Conservation (phyloP, 2,797 vertebrate species). For the Macrochelys suwanniensis region DNA sequence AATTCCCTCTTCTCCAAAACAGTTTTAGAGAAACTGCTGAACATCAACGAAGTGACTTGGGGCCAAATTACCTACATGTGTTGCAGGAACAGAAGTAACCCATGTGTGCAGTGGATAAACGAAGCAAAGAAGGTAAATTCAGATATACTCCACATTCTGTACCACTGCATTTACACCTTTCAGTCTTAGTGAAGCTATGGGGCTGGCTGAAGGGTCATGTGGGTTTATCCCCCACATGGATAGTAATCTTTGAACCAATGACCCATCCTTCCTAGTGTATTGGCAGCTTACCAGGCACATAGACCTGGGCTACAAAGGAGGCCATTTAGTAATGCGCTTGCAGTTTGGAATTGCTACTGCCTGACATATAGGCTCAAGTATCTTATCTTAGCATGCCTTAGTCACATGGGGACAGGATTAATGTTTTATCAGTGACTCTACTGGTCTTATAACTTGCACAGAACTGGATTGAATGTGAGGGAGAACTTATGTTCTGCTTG, state of each 20-base stretch:
- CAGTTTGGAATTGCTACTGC: not conserved
- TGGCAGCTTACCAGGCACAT: not conserved
- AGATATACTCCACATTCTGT: not conserved
- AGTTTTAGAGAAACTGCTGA: conserved; percentile 50
- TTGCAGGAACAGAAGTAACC: not conserved
- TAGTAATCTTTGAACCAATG: not conserved
- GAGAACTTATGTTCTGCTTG: not conserved
- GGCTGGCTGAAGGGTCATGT: not conserved
- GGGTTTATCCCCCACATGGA: not conserved
- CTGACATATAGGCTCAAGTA: not conserved
- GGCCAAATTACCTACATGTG: not conserved
- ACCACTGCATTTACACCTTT: not conserved
- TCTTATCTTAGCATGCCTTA: not conserved
- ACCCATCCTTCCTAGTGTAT: not conserved
- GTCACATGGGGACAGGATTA: not conserved
- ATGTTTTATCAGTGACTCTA: not conserved
- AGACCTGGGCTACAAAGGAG: not conserved
- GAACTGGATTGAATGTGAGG: not conserved
- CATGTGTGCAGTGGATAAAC: not conserved
- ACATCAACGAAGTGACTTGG: not conserved
- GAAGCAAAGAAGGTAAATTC: not conserved
- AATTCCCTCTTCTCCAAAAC: conserved; percentile 43
- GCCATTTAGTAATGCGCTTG: not conserved
- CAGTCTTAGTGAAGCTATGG: not conserved
- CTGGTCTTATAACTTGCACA: not conserved